Evolutionary conservation across 2,888 invertebrate genomes (phyloP).

Genomic region (Oligia fasciuncula): DNA sequence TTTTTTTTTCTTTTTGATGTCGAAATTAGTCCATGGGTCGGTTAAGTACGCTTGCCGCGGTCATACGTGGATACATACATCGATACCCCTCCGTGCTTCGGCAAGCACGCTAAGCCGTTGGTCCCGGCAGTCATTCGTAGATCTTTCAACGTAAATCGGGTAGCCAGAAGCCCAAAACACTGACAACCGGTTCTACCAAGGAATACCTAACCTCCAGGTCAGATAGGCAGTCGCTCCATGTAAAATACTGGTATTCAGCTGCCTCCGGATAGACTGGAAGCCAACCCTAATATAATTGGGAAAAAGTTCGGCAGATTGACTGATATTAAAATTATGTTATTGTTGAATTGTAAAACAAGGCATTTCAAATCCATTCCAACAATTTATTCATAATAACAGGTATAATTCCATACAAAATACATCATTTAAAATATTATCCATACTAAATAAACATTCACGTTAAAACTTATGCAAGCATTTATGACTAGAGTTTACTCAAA

Average conservation of each 20-base stretch:
- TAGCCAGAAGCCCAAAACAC: neutral
- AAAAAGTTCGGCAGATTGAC: neutral
- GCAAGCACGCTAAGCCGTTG: neutral
- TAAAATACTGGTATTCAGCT: neutral
- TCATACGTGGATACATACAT: neutral
- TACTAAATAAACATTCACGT: constrained; percentile 69
- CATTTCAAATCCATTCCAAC: constrained; percentile 74
- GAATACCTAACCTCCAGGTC: neutral
- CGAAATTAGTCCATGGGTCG: neutral
- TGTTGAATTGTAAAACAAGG: constrained; percentile 25
- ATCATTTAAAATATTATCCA: constrained; percentile 79
- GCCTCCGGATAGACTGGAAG: neutral
- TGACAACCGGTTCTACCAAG: neutral
- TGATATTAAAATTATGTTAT: neutral
- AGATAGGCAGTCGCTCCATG: neutral
- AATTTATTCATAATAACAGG: constrained; percentile 86
- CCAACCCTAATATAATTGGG: neutral
- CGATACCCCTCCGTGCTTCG: too few relatives aligned
- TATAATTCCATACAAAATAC: constrained; percentile 87
- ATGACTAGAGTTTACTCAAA: constrained; percentile 78
- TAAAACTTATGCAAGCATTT: constrained; percentile 73
- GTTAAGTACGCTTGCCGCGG: neutral
- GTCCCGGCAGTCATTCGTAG: neutral
- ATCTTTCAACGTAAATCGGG: too few relatives aligned
- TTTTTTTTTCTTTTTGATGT: neutral